Evolutionary conservation across 2,113 vertebrate genomes (phyloP), one percentile per base, ranked within the genome.

Genomic region (Gadus chalcogrammus): DNA sequence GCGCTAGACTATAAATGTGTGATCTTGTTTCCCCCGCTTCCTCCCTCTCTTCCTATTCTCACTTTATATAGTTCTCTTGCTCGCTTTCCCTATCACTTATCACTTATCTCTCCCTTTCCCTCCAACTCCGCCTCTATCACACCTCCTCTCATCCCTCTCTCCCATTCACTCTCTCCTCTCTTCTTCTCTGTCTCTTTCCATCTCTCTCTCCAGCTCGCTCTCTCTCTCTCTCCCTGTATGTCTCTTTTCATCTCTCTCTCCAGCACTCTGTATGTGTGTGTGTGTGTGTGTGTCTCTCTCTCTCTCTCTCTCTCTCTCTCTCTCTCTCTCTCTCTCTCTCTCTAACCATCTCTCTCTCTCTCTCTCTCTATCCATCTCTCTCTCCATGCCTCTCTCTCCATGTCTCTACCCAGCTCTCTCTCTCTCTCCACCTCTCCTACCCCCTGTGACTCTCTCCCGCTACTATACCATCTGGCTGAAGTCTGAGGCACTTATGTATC

Each of bases 401-500:
- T 59, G 18, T 24, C n/a, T 22, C 60, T 12, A 15, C 15, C 16
- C 17, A 59, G n/a, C n/a, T 59, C 6, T 17, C 16, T 16, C 1
- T 18, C 55, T 58, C 55, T 58, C 55, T 17, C 55, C 7, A 15
- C 15, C 55, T 58, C 12, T 58, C 55, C 31, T 31, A 31, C 31
- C 15, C 55, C 1, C 55, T 58, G 4, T 58, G 15, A 17, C 55
- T 17, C 55, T 58, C 55, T 58, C 55, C n/a, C 55, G 4, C 59
- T 61, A 69, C 55, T 55, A 71, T 56, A 84, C 89, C 90, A 90
- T 91, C 88, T 90, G 89, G 79, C 72, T 24, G 27, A 11, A 78
- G 81, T 88, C 84, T 88, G 70, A 81, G 80, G 77, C 84, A 77
- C 82, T 85, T 83, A 84, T 77, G 71, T 85, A 75, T 85, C 84